Conservation (phyloP, 1,140 invertebrate genomes). For the Hylaeus volcanicus region DNA sequence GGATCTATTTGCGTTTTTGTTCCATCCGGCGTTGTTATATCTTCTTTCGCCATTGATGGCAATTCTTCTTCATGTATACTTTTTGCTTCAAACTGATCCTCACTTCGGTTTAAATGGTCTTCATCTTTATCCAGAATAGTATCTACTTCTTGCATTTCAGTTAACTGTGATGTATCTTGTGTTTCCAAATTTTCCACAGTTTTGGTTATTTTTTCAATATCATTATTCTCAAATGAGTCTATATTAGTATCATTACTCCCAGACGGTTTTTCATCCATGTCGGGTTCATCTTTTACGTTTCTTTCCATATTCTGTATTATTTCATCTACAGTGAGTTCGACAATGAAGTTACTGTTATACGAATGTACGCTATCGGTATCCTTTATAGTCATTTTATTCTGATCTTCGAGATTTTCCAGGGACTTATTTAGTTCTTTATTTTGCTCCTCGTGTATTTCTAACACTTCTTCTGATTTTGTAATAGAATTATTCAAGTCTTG, state of each 20-base stretch:
- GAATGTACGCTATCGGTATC: not conserved
- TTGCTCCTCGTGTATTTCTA: not conserved
- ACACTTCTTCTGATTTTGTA: not conserved
- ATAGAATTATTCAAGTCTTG: not conserved
- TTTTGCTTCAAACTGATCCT: not conserved
- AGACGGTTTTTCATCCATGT: not conserved
- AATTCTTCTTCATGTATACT: not conserved
- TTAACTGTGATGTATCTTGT: not conserved
- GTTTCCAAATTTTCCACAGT: not conserved
- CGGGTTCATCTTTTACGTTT: conserved; percentile 1
- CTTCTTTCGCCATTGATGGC: not conserved
- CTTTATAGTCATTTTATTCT: not conserved
- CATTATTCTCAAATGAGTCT: not conserved
- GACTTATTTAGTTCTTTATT: not conserved
- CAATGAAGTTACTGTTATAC: not conserved
- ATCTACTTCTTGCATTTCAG: not conserved
- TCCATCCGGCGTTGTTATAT: too few relatives aligned
- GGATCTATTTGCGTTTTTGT: not conserved
- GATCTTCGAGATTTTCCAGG: not conserved
- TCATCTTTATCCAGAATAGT: not conserved
- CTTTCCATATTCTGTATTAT: conserved; percentile 53
- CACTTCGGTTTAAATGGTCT: not conserved
- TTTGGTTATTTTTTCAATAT: not conserved
- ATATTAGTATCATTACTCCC: not conserved
- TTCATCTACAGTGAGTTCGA: conserved; percentile 58